A percentile compares a stretch with the other conserved stretches of the same genome.
These are phyloP conservation scores for Drosophila lacicola DNA, from an alignment of 2,888 invertebrate genomes.

Conservation along the genomic window DNA sequence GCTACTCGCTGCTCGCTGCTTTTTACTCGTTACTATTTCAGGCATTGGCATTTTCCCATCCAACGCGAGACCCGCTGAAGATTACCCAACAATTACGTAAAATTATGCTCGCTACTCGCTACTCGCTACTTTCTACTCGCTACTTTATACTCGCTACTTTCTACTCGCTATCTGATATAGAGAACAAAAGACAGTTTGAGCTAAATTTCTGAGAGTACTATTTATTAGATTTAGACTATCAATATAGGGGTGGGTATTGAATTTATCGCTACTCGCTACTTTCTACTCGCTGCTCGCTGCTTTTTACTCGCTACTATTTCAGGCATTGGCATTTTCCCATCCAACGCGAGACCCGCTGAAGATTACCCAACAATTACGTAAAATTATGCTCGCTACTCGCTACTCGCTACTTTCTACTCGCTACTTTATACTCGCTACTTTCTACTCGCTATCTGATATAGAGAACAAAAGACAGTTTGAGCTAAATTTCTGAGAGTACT, in stretches of 20 bases:
- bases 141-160: neutral
- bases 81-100: no score
- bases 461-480: neutral
- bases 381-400: neutral
- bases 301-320: neutral
- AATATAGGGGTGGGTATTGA: neutral
- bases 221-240: constrained; percentile 6
- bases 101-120: neutral
- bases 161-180: neutral
- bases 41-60: neutral
- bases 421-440: neutral
- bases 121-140: neutral
- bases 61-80: no score
- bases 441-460: neutral
- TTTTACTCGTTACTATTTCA: neutral
- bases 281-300: neutral
- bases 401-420: neutral
- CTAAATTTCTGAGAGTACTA: neutral
- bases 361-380: no score
- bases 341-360: no score
- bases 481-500: neutral
- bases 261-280: no score
- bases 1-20: neutral
- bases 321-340: neutral
- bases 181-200: neutral